Conservation (phyloP, 2,888 invertebrate species). For the Coleophora deauratella region DNA sequence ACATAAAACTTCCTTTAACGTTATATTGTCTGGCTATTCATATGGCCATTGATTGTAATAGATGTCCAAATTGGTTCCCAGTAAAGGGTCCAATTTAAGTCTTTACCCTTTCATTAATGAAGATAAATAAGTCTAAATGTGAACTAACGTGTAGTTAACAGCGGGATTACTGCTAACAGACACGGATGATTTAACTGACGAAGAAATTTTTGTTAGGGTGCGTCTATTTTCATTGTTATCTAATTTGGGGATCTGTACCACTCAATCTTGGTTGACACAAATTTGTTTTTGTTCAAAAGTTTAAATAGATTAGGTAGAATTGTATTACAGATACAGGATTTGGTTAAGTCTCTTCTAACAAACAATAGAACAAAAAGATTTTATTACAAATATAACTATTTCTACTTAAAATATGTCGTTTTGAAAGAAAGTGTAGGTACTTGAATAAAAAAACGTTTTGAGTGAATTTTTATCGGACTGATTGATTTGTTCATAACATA, state of each 20-base stretch:
- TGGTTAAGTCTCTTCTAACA: no score
- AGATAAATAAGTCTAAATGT: slow-evolving; percentile 40
- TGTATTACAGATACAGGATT: background rate
- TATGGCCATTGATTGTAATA: slow-evolving; percentile 6
- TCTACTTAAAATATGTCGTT: no score
- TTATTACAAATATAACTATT: no score
- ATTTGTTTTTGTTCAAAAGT: background rate
- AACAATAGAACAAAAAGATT: no score
- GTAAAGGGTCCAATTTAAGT: slow-evolving; percentile 34
- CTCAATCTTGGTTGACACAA: slow-evolving; percentile 1
- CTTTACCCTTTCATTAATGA: slow-evolving; percentile 32
- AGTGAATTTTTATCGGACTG: no score
- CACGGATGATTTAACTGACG: slow-evolving; percentile 53
- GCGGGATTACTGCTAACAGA: slow-evolving; percentile 43
- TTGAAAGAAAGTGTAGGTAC: no score
- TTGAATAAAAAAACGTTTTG: no score
- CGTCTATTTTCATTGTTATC: slow-evolving; percentile 26
- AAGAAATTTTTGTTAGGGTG: slow-evolving; percentile 35
- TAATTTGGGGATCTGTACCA: slow-evolving; percentile 5
- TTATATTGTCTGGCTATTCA: background rate
- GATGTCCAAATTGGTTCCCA: slow-evolving; percentile 19
- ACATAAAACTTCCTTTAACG: no score
- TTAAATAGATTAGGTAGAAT: background rate
- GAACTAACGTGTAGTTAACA: slow-evolving; percentile 33
- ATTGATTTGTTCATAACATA: no score